phyloP scores from a whole-genome alignment of 2,888 invertebrate species.

The Pantelozetes paolii region DNA sequence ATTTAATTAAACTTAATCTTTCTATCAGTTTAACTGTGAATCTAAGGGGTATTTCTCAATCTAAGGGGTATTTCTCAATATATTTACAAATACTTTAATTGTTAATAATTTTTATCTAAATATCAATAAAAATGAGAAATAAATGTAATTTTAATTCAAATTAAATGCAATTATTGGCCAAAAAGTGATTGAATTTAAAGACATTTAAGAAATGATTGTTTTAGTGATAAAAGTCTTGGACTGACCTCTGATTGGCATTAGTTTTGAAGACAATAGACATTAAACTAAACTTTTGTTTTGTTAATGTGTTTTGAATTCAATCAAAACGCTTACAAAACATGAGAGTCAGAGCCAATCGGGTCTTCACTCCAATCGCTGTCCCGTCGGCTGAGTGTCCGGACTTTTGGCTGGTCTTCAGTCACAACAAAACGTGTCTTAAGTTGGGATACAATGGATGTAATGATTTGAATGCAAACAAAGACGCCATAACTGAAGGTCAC shows the following conservation, averaged over 20 bases:
- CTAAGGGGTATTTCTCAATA: too few species aligned
- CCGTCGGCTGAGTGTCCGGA: background rate
- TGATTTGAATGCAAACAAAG: slow-evolving; percentile 33
- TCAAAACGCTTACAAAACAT: background rate
- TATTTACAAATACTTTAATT: too few species aligned
- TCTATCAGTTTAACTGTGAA: too few species aligned
- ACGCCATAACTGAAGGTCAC: slow-evolving; percentile 36
- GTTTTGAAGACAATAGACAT: slow-evolving; percentile 4
- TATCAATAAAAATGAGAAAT: too few species aligned
- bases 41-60: too few species aligned
- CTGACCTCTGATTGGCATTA: background rate
- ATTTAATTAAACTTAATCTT: too few species aligned
- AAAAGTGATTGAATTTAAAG: too few species aligned
- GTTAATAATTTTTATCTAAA: too few species aligned
- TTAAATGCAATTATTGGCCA: too few species aligned
- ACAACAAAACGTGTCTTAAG: background rate
- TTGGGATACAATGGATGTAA: slow-evolving; percentile 2
- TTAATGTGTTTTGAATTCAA: background rate
- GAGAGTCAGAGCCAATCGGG: background rate
- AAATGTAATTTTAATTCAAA: too few species aligned
- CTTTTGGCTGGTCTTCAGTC: background rate
- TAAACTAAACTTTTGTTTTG: background rate
- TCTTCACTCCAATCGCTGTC: background rate
- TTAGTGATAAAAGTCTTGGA: background rate
- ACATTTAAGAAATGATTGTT: too few species aligned